These are phyloP conservation scores for Brachyhypopomus gauderio DNA, from an alignment of 2,113 vertebrate genomes.

Conservation along the genomic window DNA sequence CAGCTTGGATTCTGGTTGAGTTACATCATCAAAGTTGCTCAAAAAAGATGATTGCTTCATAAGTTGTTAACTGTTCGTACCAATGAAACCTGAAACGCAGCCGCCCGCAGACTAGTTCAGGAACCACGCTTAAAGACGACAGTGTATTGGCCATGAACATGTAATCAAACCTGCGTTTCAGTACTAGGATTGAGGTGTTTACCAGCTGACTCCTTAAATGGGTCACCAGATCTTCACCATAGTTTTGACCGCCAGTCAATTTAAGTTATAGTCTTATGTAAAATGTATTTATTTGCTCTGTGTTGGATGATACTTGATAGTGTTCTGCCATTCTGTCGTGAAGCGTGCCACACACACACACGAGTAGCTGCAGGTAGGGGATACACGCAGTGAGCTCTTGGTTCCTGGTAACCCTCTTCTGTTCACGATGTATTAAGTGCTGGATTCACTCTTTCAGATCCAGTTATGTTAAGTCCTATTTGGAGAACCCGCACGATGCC, in stretches of 20 bases:
- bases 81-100: background rate
- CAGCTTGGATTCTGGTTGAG: too few relatives aligned
- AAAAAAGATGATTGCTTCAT: background rate
- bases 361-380: background rate
- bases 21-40: background rate
- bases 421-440: conserved; percentile 13
- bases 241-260: too few relatives aligned
- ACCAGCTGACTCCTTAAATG: too few relatives aligned
- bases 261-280: too few relatives aligned
- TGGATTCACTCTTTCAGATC: background rate
- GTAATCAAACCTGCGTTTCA: too few relatives aligned
- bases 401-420: conserved; percentile 41
- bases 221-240: too few relatives aligned
- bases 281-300: background rate
- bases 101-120: background rate
- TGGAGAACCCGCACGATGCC: conserved; percentile 20
- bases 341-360: background rate
- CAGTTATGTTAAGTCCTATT: conserved; percentile 18
- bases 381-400: conserved; percentile 19
- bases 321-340: conserved; percentile 24
- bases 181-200: too few relatives aligned
- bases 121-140: too few relatives aligned
- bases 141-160: too few relatives aligned
- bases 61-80: background rate
- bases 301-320: conserved; percentile 36